Evolutionary conservation across 2,113 vertebrate species (phyloP).

Genomic region (Quiscalus mexicanus): DNA sequence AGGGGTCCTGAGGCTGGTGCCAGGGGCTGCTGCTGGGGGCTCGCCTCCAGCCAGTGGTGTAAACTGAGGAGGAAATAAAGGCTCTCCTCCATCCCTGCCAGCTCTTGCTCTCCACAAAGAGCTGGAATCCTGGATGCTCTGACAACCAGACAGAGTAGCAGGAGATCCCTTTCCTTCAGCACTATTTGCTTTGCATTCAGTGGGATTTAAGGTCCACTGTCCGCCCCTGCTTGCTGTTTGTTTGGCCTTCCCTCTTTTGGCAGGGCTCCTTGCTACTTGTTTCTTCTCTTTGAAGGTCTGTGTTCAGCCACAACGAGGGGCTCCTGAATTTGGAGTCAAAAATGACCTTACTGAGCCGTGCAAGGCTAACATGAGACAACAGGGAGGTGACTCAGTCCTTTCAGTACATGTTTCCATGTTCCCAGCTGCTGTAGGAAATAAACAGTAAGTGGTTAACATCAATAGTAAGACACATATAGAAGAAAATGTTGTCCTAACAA

Average conservation of each 20-base stretch:
- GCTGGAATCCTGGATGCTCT: not conserved
- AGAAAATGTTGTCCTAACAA: conserved; percentile 44
- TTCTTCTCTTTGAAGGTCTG: not conserved
- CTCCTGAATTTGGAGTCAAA: not conserved
- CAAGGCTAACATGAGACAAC: not conserved
- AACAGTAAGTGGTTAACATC: conserved; percentile 13
- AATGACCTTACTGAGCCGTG: not conserved
- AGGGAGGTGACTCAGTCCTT: conserved; percentile 17
- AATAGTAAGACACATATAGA: not conserved
- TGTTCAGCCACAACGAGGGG: not conserved
- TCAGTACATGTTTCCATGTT: not conserved
- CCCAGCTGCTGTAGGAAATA: conserved; percentile 18
- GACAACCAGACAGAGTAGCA: not conserved
- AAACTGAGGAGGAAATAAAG: not conserved
- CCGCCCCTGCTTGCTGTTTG: fast-evolving
- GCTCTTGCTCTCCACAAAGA: not conserved
- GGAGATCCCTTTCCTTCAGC: not conserved
- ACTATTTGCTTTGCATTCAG: not conserved
- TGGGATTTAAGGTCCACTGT: not conserved
- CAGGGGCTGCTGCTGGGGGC: conserved; percentile 10
- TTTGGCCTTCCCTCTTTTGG: not conserved
- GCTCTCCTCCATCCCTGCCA: not conserved
- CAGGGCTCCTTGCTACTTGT: not conserved
- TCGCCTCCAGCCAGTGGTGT: not conserved
- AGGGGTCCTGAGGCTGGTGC: not conserved